Evolutionary conservation across 1,140 invertebrate genomes (phyloP).

Genomic region (Drosophila bocki): DNA sequence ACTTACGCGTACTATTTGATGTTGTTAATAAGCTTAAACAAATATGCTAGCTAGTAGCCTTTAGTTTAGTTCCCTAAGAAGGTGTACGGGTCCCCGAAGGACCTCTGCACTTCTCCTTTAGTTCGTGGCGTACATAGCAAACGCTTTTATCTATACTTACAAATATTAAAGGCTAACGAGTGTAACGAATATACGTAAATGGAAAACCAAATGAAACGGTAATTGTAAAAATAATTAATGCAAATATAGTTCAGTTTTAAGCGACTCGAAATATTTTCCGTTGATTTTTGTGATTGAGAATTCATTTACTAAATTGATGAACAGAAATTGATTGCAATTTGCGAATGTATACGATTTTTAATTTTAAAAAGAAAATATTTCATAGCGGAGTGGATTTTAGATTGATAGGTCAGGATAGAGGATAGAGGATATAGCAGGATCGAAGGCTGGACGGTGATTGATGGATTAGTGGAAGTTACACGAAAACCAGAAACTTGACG

Average conservation of each 20-base stretch:
- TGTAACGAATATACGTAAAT: conserved; percentile 82
- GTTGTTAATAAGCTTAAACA: conserved; percentile 81
- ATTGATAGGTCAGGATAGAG: conserved; percentile 20
- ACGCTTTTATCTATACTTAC: conserved; percentile 74
- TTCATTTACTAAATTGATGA: conserved; percentile 74
- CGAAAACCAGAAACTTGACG: conserved; percentile 69
- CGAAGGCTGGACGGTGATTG: conserved; percentile 46
- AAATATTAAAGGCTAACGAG: conserved; percentile 75
- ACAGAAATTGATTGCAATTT: conserved; percentile 79
- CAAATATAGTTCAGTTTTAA: conserved; percentile 40
- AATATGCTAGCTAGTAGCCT: conserved; percentile 74
- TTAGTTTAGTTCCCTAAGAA: conserved; percentile 63
- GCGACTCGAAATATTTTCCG: conserved; percentile 61
- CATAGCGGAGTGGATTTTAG: conserved; percentile 66
- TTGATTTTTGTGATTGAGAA: conserved; percentile 82
- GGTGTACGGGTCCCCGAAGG: conserved; percentile 15
- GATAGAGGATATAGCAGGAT: background rate
- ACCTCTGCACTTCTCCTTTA: conserved; percentile 55
- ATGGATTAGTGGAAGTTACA: conserved; percentile 64
- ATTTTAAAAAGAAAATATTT: conserved; percentile 74
- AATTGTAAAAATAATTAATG: conserved; percentile 57
- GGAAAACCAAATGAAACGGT: conserved; percentile 57
- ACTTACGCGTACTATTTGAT: conserved; percentile 77
- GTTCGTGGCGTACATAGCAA: conserved; percentile 74
- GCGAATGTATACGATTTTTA: conserved; percentile 83